phyloP scores from a whole-genome alignment of 2,888 invertebrate genomes.

The Apeira syringaria region DNA sequence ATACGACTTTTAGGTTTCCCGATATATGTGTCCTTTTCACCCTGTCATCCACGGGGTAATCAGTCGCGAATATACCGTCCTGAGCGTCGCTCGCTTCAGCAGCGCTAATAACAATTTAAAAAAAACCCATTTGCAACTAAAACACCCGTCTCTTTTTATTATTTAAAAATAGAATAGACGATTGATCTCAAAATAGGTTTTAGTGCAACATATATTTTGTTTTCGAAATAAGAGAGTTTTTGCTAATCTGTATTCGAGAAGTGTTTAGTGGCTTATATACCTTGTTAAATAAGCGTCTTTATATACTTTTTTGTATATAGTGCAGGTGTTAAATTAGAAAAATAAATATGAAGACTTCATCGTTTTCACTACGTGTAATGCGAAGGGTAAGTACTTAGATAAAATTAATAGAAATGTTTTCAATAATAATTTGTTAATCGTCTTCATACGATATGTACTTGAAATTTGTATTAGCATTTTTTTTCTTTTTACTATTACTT shows the following conservation, averaged over 20 bases:
- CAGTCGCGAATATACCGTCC: slow-evolving; percentile 80
- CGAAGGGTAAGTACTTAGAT: slow-evolving; percentile 86
- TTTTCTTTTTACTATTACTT: too few relatives aligned
- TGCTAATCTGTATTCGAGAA: slow-evolving; percentile 25
- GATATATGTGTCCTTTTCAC: slow-evolving; percentile 71
- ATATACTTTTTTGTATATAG: slow-evolving; percentile 36
- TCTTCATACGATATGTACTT: too few relatives aligned
- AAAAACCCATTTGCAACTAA: too few relatives aligned
- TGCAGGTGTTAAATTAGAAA: slow-evolving; percentile 44
- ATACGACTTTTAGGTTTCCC: slow-evolving; percentile 44
- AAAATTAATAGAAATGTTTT: too few relatives aligned
- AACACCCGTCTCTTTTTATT: too few relatives aligned
- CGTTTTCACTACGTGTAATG: slow-evolving; percentile 90
- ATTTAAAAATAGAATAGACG: slow-evolving; percentile 1
- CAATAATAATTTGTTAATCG: too few relatives aligned
- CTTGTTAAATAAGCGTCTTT: slow-evolving; percentile 18
- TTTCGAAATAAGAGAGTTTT: slow-evolving; percentile 36
- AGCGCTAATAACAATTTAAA: slow-evolving; percentile 39
- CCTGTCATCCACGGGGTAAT: slow-evolving; percentile 67
- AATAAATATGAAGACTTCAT: slow-evolving; percentile 90
- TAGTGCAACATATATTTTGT: slow-evolving; percentile 11
- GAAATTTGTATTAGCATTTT: too few relatives aligned
- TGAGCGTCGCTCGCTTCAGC: slow-evolving; percentile 57
- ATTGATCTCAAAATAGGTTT: slow-evolving; percentile 2
- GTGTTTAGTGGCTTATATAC: slow-evolving; percentile 27